Evolutionary conservation across 2,797 vertebrate species (phyloP).

Genomic region (Streptopelia turtur): DNA sequence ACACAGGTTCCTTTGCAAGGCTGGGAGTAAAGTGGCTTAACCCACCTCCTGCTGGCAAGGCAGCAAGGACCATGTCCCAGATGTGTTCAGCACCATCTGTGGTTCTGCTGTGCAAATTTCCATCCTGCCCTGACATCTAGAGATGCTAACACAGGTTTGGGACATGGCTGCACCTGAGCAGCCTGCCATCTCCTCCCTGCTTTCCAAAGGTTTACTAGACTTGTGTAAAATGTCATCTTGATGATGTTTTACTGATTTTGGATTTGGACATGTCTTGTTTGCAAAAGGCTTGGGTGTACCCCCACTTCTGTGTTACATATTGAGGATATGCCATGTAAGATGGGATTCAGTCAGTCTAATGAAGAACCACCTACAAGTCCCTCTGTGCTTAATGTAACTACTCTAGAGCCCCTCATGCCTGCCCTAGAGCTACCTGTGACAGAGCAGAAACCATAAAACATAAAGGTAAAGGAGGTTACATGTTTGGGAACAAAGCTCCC

Average conservation of each 20-base stretch:
- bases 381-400: background rate
- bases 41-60: background rate
- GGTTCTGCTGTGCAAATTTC: background rate
- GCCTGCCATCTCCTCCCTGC: background rate
- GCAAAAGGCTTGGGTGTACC: background rate
- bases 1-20: background rate
- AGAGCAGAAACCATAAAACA: background rate
- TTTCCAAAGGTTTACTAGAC: background rate
- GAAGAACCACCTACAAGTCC: background rate
- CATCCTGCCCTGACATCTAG: background rate
- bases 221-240: background rate
- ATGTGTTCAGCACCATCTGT: background rate
- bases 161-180: background rate
- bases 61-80: background rate
- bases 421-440: background rate
- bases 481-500: background rate
- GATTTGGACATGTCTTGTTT: background rate
- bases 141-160: background rate
- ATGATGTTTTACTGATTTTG: background rate
- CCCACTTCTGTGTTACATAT: background rate
- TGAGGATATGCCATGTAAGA: background rate
- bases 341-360: background rate
- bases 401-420: background rate
- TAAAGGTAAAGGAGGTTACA: background rate
- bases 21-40: background rate